Evolutionary conservation across 2,888 invertebrate species (phyloP).

Genomic region (Scaptomyza polygonia): DNA sequence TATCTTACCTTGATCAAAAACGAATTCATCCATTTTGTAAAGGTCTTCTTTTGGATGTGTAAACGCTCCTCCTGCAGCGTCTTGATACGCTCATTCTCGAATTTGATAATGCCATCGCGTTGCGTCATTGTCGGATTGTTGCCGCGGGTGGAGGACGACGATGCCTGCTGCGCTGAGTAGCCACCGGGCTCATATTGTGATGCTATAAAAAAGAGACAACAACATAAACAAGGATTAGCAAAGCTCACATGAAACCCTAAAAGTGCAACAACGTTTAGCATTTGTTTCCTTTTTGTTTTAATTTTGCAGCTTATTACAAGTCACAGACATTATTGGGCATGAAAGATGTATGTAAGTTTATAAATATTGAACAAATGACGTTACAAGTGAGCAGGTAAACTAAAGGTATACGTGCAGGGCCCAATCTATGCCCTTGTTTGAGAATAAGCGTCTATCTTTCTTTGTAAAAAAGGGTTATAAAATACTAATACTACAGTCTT

Average conservation of each 20-base stretch:
- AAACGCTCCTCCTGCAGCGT: slow-evolving; percentile 98
- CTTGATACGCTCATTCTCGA: slow-evolving; percentile 98
- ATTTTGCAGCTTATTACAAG: slow-evolving; percentile 45
- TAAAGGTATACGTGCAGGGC: not conserved
- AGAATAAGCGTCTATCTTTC: not conserved
- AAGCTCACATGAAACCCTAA: slow-evolving; percentile 25
- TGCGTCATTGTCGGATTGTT: slow-evolving; percentile 92
- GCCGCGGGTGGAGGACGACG: slow-evolving; percentile 86
- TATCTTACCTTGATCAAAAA: slow-evolving; percentile 93
- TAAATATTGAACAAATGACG: slow-evolving; percentile 5
- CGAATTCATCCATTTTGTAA: slow-evolving; percentile 99
- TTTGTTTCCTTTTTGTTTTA: slow-evolving; percentile 53
- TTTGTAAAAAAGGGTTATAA: not conserved
- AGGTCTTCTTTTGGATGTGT: slow-evolving; percentile 99
- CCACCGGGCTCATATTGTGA: slow-evolving; percentile 89
- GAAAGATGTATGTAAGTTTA: not conserved
- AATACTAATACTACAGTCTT: no score
- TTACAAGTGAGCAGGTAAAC: slow-evolving; percentile 4
- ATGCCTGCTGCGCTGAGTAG: slow-evolving; percentile 87
- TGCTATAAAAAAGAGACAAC: slow-evolving; percentile 84
- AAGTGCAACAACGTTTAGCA: slow-evolving; percentile 54
- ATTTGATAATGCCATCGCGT: slow-evolving; percentile 95
- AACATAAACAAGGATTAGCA: slow-evolving; percentile 18
- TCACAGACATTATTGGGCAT: slow-evolving; percentile 42
- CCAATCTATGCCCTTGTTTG: slow-evolving; percentile 7